These are phyloP conservation scores for Mustela lutreola DNA, from an alignment of 2,113 vertebrate genomes.

Conservation along the genomic window DNA sequence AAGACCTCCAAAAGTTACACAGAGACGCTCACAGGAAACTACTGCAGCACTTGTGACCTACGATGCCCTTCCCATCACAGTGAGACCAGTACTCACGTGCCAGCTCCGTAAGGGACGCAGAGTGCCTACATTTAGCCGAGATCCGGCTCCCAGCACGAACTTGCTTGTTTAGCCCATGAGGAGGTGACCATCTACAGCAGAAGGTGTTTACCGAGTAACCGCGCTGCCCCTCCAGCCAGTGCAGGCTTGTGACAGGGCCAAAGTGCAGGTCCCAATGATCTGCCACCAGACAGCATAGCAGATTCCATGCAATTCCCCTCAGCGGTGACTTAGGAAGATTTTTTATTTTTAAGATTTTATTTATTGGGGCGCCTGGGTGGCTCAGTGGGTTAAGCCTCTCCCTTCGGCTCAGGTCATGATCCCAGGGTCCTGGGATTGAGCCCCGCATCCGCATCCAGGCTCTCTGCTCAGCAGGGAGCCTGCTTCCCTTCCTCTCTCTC, in stretches of 20 bases:
- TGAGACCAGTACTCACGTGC: not conserved
- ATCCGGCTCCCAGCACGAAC: not conserved
- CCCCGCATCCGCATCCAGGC: too few relatives aligned
- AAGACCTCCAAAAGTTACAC: not conserved
- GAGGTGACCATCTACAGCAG: rapidly evolving
- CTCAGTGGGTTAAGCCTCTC: too few relatives aligned
- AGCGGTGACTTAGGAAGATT: too few relatives aligned
- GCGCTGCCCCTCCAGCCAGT: rapidly evolving
- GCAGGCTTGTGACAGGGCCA: not conserved
- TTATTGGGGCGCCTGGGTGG: too few relatives aligned
- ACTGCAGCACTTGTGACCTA: not conserved
- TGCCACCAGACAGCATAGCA: not conserved
- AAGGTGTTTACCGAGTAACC: not conserved
- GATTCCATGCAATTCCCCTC: too few relatives aligned
- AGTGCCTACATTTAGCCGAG: not conserved
- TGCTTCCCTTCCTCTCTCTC: too few relatives aligned
- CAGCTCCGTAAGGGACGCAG: rapidly evolving
- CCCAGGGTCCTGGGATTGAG: too few relatives aligned
- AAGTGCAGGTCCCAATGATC: not conserved
- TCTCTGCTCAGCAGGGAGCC: too few relatives aligned
- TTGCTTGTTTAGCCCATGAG: not conserved
- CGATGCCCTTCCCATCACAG: not conserved
- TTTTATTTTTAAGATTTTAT: too few relatives aligned
- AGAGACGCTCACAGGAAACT: not conserved
- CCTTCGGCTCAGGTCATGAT: too few relatives aligned